Percentiles rank a stretch among this genome's conserved stretches.
phyloP scores from a whole-genome alignment of 37 sponge, comb jelly and placozoan species.

The Agelas oroides region DNA sequence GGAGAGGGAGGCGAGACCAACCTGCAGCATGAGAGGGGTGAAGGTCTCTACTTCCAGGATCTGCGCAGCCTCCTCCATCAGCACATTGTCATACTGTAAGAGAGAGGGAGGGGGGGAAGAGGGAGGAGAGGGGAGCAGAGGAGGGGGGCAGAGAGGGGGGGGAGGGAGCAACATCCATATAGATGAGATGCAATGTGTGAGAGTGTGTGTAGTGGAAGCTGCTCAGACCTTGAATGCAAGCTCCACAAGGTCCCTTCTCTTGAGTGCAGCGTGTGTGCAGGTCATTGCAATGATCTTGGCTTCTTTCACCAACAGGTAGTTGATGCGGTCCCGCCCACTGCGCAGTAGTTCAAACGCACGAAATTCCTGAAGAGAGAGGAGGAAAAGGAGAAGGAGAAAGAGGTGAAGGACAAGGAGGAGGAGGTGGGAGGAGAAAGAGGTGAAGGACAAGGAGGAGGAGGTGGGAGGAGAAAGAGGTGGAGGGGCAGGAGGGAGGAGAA shows the following conservation, averaged over 20 bases:
- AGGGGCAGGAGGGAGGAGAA: too few relatives aligned
- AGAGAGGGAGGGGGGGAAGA: not conserved
- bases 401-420: too few relatives aligned
- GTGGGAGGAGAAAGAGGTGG: too few relatives aligned
- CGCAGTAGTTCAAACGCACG: conserved; percentile 97
- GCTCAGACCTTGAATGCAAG: conserved; percentile 89
- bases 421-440: too few relatives aligned
- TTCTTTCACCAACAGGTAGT: conserved; percentile 96
- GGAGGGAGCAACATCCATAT: not conserved
- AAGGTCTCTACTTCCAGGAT: conserved; percentile 99
- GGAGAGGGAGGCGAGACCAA: conserved; percentile 11
- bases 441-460: too few relatives aligned
- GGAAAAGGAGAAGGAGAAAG: not conserved
- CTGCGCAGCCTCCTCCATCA: conserved; percentile 99
- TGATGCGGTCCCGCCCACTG: conserved; percentile 86
- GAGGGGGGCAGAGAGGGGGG: too few relatives aligned
- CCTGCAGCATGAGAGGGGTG: conserved; percentile 96
- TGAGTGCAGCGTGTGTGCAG: conserved; percentile 99
- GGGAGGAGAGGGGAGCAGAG: too few relatives aligned
- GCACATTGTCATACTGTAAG: conserved; percentile 94
- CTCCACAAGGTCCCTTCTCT: conserved; percentile 93
- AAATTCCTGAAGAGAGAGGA: conserved; percentile 70
- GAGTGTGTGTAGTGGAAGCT: too few relatives aligned
- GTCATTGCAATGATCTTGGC: conserved; percentile 99
- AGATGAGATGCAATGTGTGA: too few relatives aligned